These are phyloP conservation scores for Orcinus orca DNA, from an alignment of 2,113 vertebrate genomes.

Conservation along the genomic window DNA sequence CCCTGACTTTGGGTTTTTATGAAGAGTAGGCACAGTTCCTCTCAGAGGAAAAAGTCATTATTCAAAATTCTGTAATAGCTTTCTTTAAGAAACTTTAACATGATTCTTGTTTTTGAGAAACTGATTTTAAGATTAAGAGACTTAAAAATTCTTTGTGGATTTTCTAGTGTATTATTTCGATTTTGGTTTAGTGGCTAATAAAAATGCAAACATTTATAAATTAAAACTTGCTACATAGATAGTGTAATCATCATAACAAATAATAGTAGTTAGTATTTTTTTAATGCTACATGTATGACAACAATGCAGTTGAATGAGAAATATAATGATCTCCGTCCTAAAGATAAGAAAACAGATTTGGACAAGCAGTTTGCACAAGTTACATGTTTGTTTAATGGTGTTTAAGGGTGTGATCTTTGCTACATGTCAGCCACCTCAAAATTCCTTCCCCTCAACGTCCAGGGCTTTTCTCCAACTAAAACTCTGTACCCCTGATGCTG, in stretches of 20 bases:
- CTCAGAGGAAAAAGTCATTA: constrained; percentile 1
- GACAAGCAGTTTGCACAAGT: neutral
- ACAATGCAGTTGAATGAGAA: neutral
- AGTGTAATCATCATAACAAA: neutral
- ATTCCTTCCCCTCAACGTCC: neutral
- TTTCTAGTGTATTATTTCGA: neutral
- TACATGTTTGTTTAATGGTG: neutral
- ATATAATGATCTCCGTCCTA: neutral
- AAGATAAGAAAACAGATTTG: neutral
- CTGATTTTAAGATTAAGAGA: neutral
- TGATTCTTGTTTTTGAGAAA: neutral
- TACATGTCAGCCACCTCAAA: neutral
- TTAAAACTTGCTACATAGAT: neutral
- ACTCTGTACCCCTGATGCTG: neutral
- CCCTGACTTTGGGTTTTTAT: constrained; percentile 8
- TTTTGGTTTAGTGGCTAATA: neutral
- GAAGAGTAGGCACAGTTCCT: neutral
- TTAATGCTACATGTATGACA: neutral
- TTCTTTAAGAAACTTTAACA: neutral
- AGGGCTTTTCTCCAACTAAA: neutral
- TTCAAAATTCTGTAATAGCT: neutral
- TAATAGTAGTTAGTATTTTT: neutral
- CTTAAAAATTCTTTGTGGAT: neutral
- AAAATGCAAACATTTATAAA: neutral
- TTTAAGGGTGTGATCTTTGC: neutral